Percentiles rank a stretch among this genome's conserved stretches.
Evolutionary conservation across 2,797 vertebrate genomes (phyloP).

Genomic region (Enteromius anoplus): DNA sequence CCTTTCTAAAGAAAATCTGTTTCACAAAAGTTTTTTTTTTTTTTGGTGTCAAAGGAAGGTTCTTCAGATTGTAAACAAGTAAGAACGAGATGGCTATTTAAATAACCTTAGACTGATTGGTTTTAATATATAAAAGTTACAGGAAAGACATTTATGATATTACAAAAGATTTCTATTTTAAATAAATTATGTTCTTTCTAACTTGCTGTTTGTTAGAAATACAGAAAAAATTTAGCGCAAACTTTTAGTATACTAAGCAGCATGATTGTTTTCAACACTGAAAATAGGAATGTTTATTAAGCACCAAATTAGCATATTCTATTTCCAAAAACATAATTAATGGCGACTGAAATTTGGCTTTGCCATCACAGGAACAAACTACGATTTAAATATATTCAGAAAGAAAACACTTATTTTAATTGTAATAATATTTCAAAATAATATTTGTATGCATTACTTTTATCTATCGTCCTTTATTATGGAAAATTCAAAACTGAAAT

Average conservation of each 20-base stretch:
- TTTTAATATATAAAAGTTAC: no score
- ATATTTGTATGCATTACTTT: neutral
- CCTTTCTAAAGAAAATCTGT: no score
- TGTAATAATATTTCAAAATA: neutral
- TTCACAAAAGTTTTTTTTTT: no score
- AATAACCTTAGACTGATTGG: no score
- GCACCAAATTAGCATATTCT: neutral
- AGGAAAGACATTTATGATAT: no score
- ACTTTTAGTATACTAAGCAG: no score
- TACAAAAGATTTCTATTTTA: neutral
- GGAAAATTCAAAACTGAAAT: neutral
- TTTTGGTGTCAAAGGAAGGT: no score
- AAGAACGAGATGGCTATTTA: no score
- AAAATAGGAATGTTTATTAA: neutral
- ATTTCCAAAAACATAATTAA: neutral
- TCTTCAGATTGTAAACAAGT: no score
- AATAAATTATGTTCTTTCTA: neutral
- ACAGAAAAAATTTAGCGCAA: no score
- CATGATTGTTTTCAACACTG: neutral
- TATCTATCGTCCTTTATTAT: neutral
- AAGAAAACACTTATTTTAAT: neutral
- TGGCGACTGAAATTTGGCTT: neutral
- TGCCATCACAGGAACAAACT: neutral
- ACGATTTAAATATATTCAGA: neutral
- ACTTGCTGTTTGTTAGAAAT: neutral